Evolutionary conservation across 2,888 invertebrate genomes (phyloP), one percentile per base, ranked within the genome.

Genomic region (Dyspetes luteomarginatus): DNA sequence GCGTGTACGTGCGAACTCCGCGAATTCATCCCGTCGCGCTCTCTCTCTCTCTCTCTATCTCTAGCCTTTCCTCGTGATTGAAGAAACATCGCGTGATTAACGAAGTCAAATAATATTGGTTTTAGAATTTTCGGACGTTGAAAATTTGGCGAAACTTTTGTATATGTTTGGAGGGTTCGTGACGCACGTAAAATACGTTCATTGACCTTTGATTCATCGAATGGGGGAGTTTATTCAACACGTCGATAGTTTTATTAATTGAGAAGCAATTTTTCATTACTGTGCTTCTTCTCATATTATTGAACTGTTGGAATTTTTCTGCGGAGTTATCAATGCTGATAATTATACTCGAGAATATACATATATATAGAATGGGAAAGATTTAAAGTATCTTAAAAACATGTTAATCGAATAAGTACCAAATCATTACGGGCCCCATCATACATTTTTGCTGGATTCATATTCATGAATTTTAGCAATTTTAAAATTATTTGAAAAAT

Each of bases 1-100:
- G 84, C 64, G 81, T 2, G 56, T 17, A 58, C 48, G 75, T 67
- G 52, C 56, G 83, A 45, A 78, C 9, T 36, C 12, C 36, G 36
- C 36, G 36, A 36, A 36, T 36, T 36, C 36, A 36, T 36, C 36
- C 9, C 36, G 36, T 12, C 36, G 36, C n/a, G n/a, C n/a, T 36
- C 12, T 36, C 12, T 36, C 12, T 12, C 26, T 56, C 36, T 17
- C 7, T n/a, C n/a, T n/a, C n/a, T n/a, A 15, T 60, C 24, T 50
- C 17, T 50, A 5, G 2, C 4, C 17, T 24, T 50, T 50, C 19
- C 12, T 4, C 56, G 28, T 19, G 41, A 24, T 5, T 45, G 22
- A 56, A 45, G 28, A 28, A 28, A 15, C 26, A 28, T 9, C n/a
- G 19, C 19, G 15, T 12, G 43, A 28, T 56, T 68, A 12, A 22